Evolutionary conservation across 2,797 vertebrate genomes (phyloP).

Genomic region (Capromys pilorides): DNA sequence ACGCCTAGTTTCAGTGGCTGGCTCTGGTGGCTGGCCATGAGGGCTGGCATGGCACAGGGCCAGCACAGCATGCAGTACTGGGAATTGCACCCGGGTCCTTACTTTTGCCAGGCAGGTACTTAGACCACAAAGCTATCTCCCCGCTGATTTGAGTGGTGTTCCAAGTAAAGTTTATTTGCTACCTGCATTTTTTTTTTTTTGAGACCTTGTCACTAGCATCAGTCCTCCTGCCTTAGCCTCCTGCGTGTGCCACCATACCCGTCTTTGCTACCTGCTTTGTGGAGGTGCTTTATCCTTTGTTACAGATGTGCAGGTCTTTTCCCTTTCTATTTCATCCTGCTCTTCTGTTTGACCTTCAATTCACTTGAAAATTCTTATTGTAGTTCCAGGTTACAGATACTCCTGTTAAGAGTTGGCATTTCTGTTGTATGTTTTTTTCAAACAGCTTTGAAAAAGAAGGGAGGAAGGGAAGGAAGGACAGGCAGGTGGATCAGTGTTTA

Average conservation of each 20-base stretch:
- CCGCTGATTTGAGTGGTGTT: neutral
- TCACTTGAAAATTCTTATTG: slow-evolving; percentile 9
- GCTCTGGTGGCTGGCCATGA: too few relatives aligned
- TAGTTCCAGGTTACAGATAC: slow-evolving; percentile 8
- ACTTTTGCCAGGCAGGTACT: too few relatives aligned
- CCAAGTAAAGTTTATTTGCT: neutral
- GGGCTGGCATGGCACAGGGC: too few relatives aligned
- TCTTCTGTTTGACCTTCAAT: slow-evolving; percentile 19
- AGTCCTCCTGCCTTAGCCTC: neutral
- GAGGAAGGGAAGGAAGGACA: neutral
- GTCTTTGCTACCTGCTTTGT: neutral
- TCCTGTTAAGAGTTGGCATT: neutral
- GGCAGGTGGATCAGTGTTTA: neutral
- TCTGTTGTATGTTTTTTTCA: neutral
- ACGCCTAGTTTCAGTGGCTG: too few relatives aligned
- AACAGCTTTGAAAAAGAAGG: neutral
- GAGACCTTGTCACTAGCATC: too few relatives aligned
- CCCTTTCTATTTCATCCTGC: neutral
- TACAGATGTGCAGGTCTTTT: neutral
- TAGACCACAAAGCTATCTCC: too few relatives aligned
- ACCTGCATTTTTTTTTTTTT: neutral
- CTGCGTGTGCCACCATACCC: neutral
- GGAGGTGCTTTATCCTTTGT: neutral
- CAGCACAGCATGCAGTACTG: too few relatives aligned
- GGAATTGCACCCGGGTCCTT: too few relatives aligned